Evolutionary conservation across 2,888 invertebrate species (phyloP).

Genomic region (Rutpela maculata): DNA sequence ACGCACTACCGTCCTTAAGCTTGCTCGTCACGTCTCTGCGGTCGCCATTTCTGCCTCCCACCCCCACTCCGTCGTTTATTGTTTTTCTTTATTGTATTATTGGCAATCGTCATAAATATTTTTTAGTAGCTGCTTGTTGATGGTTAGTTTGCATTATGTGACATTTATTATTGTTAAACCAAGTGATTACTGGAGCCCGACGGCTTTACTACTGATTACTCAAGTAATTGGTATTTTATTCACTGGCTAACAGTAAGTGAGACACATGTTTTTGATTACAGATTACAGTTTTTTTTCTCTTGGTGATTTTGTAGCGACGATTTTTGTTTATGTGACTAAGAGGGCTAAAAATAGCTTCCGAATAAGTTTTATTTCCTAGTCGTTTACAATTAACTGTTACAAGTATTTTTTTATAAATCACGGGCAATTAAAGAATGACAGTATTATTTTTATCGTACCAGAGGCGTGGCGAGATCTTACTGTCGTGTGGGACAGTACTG

Average conservation of each 20-base stretch:
- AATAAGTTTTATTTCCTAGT: background rate
- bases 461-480: too few relatives aligned
- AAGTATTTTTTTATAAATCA: too few relatives aligned
- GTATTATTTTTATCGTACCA: too few relatives aligned
- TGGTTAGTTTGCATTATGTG: constrained; percentile 45
- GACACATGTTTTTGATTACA: constrained; percentile 19
- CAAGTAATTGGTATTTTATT: constrained; percentile 9
- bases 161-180: constrained; percentile 34
- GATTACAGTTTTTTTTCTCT: background rate
- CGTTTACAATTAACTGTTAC: too few relatives aligned
- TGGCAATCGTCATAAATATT: constrained; percentile 44
- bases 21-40: constrained; percentile 52
- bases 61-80: constrained; percentile 45
- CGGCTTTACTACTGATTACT: constrained; percentile 9
- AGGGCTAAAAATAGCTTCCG: background rate
- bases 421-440: too few relatives aligned
- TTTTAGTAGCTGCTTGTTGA: constrained; percentile 38
- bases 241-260: constrained; percentile 17
- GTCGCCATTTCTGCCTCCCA: constrained; percentile 49
- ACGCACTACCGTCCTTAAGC: constrained; percentile 39
- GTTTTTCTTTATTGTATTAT: constrained; percentile 51
- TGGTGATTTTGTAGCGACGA: background rate
- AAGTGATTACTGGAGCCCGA: constrained; percentile 34
- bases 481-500: too few relatives aligned
- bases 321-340: constrained; percentile 1